Base-by-base conservation (phyloP, 2,113 vertebrate species). In the Pterocles orientalis region DNA sequence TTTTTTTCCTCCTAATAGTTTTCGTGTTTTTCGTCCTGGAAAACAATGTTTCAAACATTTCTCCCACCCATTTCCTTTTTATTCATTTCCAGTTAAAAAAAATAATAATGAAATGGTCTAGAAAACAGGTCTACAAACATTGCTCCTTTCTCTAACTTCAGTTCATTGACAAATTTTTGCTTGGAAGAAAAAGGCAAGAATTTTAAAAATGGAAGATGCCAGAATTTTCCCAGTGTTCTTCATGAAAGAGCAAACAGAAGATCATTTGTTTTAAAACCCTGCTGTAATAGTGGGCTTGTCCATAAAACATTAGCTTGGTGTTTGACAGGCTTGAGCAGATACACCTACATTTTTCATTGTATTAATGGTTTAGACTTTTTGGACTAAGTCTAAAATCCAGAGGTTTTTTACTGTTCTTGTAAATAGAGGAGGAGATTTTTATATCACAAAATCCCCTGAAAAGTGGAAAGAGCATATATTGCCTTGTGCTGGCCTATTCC, bases 51-150 rank as follows among this genome's bases (percentile, higher is more conserved):
- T 65, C 12, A 36, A 73, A 65, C 5, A 66, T 61, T 89, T 88
- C 8, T n/a, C 54, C 47, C 9, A 57, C 6, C 70, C 12, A 28
- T 2, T 41, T 54, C 5, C 7, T 33, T 75, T 57, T 71, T 51
- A 66, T 14, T n/a, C 2, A 53, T 70, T 75, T 61, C 0, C 1
- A n/a, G 14, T 77, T 8, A 34, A 71, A 50, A 77, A 41, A 41
- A 41, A 12, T 0, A 77, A 58, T 0, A 77, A 64, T 29, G 7
- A 62, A 31, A 50, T 28, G 0, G 2, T 17, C 8, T 10, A 47
- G 24, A 45, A 65, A 65, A 51, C 66, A 25, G 25, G 9, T 50
- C 34, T 34, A 31, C 50, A 64, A 48, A 25, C 6, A 18, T 62
- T 21, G 36, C 10, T 86, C 8, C 25, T 76, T 47, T 48, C 39